Evolutionary conservation across 2,888 invertebrate genomes (phyloP).

Genomic region (Arctia plantaginis): DNA sequence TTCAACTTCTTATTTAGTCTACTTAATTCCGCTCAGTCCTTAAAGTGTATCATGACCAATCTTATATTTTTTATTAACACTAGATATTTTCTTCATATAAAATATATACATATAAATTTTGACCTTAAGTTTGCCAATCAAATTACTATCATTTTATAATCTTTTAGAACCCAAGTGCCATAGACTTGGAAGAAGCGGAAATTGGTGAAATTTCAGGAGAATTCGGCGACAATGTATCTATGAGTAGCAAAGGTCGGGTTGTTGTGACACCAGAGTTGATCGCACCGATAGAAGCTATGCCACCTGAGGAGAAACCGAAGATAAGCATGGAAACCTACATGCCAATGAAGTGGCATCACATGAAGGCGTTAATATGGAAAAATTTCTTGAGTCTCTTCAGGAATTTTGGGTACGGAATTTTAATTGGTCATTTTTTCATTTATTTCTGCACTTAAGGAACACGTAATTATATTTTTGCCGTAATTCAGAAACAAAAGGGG

Average conservation of each 20-base stretch:
- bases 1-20: background rate
- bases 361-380: constrained; percentile 95
- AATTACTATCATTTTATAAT: background rate
- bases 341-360: constrained; percentile 89
- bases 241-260: constrained; percentile 90
- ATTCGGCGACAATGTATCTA: constrained; percentile 94
- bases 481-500: background rate
- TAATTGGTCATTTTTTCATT: background rate
- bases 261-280: constrained; percentile 86
- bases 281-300: constrained; percentile 86
- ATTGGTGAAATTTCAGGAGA: constrained; percentile 93
- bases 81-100: background rate
- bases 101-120: background rate
- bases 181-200: constrained; percentile 90
- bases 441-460: background rate
- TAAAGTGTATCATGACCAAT: background rate
- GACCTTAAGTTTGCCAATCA: background rate
- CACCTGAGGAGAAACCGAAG: constrained; percentile 89
- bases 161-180: constrained; percentile 86
- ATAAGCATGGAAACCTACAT: constrained; percentile 86
- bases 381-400: constrained; percentile 95
- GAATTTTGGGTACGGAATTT: constrained; percentile 89
- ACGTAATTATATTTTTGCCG: background rate
- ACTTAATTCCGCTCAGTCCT: background rate
- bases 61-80: too few species aligned